These are phyloP conservation scores for human DNA, from an alignment of 2,113 vertebrate genomes.

Conservation along the genomic window GRCh38 chr4:3406501-3407000, in stretches of 20 bases:
- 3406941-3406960: rapidly evolving
- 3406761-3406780: no score
- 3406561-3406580: not conserved
- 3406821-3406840: not conserved
- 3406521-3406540: rapidly evolving
- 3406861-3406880: not conserved
- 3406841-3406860: not conserved
- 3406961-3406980: not conserved
- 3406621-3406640: no score
- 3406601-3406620: not conserved
- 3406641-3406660: not conserved
- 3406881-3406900: rapidly evolving
- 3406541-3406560: not conserved
- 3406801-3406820: rapidly evolving
- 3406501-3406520: rapidly evolving
- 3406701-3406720: no score
- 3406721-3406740: not conserved
- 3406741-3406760: not conserved
- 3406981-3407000: not conserved
- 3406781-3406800: rapidly evolving
- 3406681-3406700: not conserved
- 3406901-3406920: no score
- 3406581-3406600: not conserved
- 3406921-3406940: not conserved
- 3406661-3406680: not conserved